Percentiles rank a stretch among this genome's conserved stretches.
These are phyloP conservation scores for Mesorhabditis sp. DNA, from an alignment of 2,888 invertebrate genomes.

Conservation along the genomic window DNA sequence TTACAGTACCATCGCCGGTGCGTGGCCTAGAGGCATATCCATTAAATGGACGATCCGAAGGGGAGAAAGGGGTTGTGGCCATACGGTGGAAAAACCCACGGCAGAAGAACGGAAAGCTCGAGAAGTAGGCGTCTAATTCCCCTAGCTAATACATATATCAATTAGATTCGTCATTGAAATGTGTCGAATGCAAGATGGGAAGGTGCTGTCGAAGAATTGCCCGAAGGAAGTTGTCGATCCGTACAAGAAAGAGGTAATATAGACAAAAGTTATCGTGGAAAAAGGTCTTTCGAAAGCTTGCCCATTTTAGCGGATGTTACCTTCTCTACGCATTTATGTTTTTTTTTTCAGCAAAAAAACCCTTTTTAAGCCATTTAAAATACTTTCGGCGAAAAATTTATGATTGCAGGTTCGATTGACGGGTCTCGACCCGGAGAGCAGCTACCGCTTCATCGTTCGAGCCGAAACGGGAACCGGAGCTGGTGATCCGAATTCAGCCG, in stretches of 20 bases:
- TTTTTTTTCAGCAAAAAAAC: no score
- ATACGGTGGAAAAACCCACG: slow-evolving; percentile 87
- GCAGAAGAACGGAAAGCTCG: slow-evolving; percentile 83
- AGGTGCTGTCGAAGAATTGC: slow-evolving; percentile 28
- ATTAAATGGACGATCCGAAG: slow-evolving; percentile 38
- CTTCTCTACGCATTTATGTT: background rate
- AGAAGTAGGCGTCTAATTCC: slow-evolving; percentile 72
- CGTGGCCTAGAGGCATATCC: slow-evolving; percentile 50
- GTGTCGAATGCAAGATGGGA: slow-evolving; percentile 30
- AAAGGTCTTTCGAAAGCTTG: background rate
- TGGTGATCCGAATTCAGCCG: slow-evolving; percentile 67
- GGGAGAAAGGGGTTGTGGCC: slow-evolving; percentile 62
- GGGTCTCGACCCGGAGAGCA: slow-evolving; percentile 74
- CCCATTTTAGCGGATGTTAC: background rate
- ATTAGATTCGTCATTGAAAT: slow-evolving; percentile 19
- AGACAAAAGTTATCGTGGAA: background rate
- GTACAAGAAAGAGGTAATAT: slow-evolving; percentile 27
- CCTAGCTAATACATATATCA: slow-evolving; percentile 12
- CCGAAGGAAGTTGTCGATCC: slow-evolving; percentile 29
- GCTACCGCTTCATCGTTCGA: slow-evolving; percentile 74
- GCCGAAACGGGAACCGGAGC: slow-evolving; percentile 84
- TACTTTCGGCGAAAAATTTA: no score
- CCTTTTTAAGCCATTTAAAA: no score
- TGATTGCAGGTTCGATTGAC: slow-evolving; percentile 30
- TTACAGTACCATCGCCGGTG: slow-evolving; percentile 50